Conservation (phyloP, 2,797 vertebrate genomes). For the Poeciliopsis presidionis region DNA sequence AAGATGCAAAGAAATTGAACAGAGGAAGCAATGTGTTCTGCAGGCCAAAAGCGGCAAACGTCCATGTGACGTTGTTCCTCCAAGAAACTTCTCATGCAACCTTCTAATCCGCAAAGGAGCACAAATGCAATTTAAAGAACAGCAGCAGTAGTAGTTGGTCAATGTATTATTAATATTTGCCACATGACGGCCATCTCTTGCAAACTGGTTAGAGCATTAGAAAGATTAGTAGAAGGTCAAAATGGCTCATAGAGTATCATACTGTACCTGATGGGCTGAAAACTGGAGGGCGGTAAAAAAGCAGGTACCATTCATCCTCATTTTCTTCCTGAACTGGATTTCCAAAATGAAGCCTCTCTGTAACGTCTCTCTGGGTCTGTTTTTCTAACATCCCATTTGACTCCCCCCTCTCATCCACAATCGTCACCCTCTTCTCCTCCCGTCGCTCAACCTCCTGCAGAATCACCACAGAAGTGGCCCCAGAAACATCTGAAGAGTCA, state of each 20-base stretch:
- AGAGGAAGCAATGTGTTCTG: neutral
- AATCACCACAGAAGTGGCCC: constrained; percentile 11
- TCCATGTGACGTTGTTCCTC: neutral
- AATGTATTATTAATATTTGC: constrained; percentile 13
- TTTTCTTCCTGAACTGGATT: constrained; percentile 26
- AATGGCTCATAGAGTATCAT: constrained; percentile 20
- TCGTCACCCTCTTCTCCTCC: constrained; percentile 41
- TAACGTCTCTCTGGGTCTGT: constrained; percentile 4
- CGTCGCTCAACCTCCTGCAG: constrained; percentile 40
- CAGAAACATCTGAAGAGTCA: constrained; percentile 9
- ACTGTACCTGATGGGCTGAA: constrained; percentile 70
- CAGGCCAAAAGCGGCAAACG: constrained; percentile 9
- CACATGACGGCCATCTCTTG: neutral
- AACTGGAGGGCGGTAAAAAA: constrained; percentile 62
- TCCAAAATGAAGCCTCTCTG: constrained; percentile 12
- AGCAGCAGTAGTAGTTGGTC: neutral
- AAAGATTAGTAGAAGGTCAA: constrained; percentile 23
- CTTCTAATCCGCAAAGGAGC: neutral
- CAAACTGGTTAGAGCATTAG: constrained; percentile 11
- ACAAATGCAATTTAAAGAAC: neutral
- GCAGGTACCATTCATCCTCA: constrained; percentile 69
- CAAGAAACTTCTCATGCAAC: constrained; percentile 1
- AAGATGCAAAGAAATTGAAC: constrained; percentile 29
- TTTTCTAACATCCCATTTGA: constrained; percentile 12
- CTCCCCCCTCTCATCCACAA: constrained; percentile 37